phyloP scores from a whole-genome alignment of 2,797 vertebrate species.

The Linurgus olivaceus region DNA sequence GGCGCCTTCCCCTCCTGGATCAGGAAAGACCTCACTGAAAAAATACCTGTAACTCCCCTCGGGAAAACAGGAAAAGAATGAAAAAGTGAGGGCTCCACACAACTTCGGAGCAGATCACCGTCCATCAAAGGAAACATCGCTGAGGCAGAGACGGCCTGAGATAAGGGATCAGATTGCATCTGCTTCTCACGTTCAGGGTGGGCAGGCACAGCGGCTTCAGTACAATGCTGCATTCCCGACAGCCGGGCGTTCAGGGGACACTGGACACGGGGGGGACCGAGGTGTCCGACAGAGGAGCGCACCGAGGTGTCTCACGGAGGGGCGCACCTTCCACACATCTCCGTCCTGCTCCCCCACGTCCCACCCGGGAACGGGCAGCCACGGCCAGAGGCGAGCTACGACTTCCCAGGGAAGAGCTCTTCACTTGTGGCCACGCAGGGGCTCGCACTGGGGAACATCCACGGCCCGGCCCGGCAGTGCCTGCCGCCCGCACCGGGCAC shows the following conservation, averaged over 20 bases:
- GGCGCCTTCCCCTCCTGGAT: background rate
- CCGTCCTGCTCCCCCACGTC: background rate
- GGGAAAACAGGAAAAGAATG: background rate
- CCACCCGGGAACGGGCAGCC: background rate
- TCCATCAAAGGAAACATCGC: background rate
- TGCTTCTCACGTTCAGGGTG: background rate
- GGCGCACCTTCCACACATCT: fast-evolving
- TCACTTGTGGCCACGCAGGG: background rate
- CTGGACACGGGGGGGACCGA: fast-evolving
- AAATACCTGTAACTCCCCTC: background rate
- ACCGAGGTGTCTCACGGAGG: background rate
- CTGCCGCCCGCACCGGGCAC: background rate
- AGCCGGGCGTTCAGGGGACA: fast-evolving
- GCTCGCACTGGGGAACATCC: background rate
- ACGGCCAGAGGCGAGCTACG: fast-evolving
- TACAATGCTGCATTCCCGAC: fast-evolving
- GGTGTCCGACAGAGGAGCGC: too few species aligned
- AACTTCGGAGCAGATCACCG: background rate
- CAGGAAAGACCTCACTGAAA: background rate
- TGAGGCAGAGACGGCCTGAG: background rate
- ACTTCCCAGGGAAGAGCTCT: background rate
- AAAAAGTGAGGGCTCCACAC: background rate
- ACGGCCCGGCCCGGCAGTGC: background rate
- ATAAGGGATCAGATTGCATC: background rate
- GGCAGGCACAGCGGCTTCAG: background rate